These are phyloP conservation scores for Miniopterus natalensis DNA, from an alignment of 2,113 vertebrate species.

Conservation along the genomic window DNA sequence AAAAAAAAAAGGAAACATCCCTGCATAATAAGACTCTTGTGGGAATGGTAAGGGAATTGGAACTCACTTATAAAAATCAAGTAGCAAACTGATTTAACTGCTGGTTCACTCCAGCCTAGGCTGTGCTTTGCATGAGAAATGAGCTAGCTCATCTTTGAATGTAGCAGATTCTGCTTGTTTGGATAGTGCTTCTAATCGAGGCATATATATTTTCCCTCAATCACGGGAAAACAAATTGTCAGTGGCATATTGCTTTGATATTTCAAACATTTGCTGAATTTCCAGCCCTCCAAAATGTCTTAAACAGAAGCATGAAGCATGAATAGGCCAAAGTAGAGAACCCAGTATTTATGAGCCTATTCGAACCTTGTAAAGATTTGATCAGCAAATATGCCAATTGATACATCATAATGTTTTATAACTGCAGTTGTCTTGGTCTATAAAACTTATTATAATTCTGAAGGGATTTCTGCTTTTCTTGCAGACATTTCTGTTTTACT, in stretches of 20 bases:
- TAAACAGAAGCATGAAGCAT: conserved; percentile 72
- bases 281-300: conserved; percentile 65
- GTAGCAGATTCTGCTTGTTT: conserved; percentile 73
- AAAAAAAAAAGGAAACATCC: not conserved
- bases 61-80: conserved; percentile 71
- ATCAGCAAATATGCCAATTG: conserved; percentile 83
- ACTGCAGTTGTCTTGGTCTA: conserved; percentile 81
- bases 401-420: conserved; percentile 84
- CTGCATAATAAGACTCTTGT: conserved; percentile 36
- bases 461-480: conserved; percentile 71
- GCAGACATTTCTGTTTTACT: conserved; percentile 79
- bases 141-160: conserved; percentile 67
- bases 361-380: conserved; percentile 81
- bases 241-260: conserved; percentile 79
- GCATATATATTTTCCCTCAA: conserved; percentile 76
- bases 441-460: conserved; percentile 79
- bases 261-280: conserved; percentile 76
- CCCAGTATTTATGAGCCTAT: conserved; percentile 77
- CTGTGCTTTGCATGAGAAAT: conserved; percentile 69
- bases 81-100: conserved; percentile 44
- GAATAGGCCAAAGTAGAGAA: conserved; percentile 71
- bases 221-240: conserved; percentile 79
- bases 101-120: conserved; percentile 62
- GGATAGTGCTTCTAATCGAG: conserved; percentile 65
- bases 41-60: conserved; percentile 60